Evolutionary conservation across 1,140 invertebrate genomes (phyloP).

Genomic region (Gryon sp.): DNA sequence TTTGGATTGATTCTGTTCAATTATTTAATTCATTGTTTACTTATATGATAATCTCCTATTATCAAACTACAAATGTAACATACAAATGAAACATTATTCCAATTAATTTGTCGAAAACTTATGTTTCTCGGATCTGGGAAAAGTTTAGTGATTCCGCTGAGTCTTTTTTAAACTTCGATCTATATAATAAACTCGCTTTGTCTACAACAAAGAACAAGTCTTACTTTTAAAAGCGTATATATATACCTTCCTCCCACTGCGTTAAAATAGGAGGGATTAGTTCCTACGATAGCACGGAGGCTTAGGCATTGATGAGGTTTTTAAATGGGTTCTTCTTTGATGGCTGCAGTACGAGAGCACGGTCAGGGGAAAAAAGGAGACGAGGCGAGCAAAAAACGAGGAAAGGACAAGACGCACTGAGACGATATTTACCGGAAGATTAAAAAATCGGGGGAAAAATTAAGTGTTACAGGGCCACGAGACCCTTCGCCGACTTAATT

Average conservation of each 20-base stretch:
- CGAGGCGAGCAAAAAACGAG: conserved; percentile 43
- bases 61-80: no score
- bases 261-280: conserved; percentile 81
- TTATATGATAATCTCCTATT: no score
- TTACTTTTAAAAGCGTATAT: conserved; percentile 78
- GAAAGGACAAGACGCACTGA: conserved; percentile 59
- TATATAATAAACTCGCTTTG: conserved; percentile 78
- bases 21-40: no score
- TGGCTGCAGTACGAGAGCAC: conserved; percentile 63
- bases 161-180: conserved; percentile 32
- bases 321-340: conserved; percentile 81
- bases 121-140: no score
- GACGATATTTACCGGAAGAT: conserved; percentile 80
- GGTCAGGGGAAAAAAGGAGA: conserved; percentile 60
- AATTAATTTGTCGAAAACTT: no score
- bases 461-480: conserved; percentile 79
- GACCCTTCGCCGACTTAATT: conserved; percentile 75
- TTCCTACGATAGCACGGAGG: conserved; percentile 78
- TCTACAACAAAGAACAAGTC: conserved; percentile 78
- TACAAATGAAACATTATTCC: no score
- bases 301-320: conserved; percentile 81
- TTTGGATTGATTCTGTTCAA: no score
- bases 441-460: conserved; percentile 81
- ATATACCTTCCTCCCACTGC: conserved; percentile 68
- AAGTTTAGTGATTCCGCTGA: no score